These are phyloP conservation scores for Catajapyx aquilonaris DNA, from an alignment of 1,140 invertebrate species.

Conservation along the genomic window DNA sequence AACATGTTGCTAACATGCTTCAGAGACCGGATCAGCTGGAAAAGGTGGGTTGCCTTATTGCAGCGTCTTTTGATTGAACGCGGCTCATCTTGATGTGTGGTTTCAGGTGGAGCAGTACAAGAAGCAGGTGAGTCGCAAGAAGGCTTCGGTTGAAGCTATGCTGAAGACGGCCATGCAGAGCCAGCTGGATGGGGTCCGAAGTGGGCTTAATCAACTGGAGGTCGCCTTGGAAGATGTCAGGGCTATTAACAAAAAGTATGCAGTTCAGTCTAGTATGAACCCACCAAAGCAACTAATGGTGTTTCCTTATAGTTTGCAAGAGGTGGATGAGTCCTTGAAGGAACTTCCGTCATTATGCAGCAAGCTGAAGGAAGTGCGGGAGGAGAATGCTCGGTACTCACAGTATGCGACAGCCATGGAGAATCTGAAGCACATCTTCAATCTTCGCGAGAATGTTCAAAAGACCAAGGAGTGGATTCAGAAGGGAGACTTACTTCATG, in stretches of 20 bases:
- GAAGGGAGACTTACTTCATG: conserved; percentile 84
- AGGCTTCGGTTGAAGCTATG: conserved; percentile 90
- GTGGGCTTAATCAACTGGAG: conserved; percentile 77
- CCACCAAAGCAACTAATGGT: no score
- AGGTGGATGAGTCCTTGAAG: conserved; percentile 37
- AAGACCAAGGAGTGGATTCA: conserved; percentile 85
- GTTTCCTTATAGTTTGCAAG: conserved; percentile 28
- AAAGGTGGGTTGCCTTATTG: conserved; percentile 34
- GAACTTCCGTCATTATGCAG: conserved; percentile 46
- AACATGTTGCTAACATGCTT: conserved; percentile 83
- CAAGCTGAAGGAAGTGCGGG: conserved; percentile 60
- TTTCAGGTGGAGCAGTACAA: conserved; percentile 67
- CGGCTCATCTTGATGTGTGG: not conserved
- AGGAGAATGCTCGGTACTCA: conserved; percentile 82
- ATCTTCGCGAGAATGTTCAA: conserved; percentile 86
- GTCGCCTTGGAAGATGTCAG: conserved; percentile 60
- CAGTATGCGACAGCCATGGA: conserved; percentile 95
- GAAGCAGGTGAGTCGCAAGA: conserved; percentile 51
- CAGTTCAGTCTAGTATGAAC: no score
- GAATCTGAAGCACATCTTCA: conserved; percentile 95
- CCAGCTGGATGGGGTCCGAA: conserved; percentile 85
- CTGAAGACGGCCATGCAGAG: conserved; percentile 96
- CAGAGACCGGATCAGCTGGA: conserved; percentile 88
- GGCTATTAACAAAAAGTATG: conserved; percentile 46
- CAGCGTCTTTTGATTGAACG: not conserved